These are phyloP conservation scores for Phainopepla nitens DNA, from an alignment of 2,113 vertebrate species.

Conservation along the genomic window DNA sequence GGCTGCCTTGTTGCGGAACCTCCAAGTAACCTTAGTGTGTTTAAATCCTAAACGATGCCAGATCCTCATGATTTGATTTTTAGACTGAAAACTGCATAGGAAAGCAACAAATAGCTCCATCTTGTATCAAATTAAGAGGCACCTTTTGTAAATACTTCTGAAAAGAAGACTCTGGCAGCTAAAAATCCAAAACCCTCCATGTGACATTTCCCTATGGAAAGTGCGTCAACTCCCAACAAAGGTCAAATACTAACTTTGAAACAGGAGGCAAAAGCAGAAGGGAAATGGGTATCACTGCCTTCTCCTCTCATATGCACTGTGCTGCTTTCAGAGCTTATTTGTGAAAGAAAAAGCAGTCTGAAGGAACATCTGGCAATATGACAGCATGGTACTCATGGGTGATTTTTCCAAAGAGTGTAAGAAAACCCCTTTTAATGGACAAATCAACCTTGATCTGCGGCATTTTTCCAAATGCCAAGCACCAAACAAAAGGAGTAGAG, in stretches of 20 bases:
- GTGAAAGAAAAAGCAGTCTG: not conserved
- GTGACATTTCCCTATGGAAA: not conserved
- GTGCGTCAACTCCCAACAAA: not conserved
- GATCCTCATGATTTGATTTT: not conserved
- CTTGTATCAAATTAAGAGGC: not conserved
- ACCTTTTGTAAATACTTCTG: not conserved
- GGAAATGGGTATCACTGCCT: not conserved
- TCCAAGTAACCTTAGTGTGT: not conserved
- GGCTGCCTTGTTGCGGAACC: not conserved
- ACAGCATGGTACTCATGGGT: not conserved
- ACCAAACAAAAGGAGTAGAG: not conserved
- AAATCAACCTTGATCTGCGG: not conserved
- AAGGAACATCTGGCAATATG: not conserved
- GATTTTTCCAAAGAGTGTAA: not conserved
- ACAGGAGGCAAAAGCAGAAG: not conserved
- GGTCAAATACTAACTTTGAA: not conserved
- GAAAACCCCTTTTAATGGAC: not conserved
- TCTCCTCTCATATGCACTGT: not conserved
- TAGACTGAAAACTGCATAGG: not conserved
- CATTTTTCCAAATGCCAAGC: not conserved
- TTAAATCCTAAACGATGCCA: not conserved
- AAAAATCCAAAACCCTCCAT: not conserved
- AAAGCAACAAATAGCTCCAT: not conserved
- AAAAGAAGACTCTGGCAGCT: not conserved
- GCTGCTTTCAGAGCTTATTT: not conserved